phyloP scores from a whole-genome alignment of 2,888 invertebrate species.

The Drosophila formosana region DNA sequence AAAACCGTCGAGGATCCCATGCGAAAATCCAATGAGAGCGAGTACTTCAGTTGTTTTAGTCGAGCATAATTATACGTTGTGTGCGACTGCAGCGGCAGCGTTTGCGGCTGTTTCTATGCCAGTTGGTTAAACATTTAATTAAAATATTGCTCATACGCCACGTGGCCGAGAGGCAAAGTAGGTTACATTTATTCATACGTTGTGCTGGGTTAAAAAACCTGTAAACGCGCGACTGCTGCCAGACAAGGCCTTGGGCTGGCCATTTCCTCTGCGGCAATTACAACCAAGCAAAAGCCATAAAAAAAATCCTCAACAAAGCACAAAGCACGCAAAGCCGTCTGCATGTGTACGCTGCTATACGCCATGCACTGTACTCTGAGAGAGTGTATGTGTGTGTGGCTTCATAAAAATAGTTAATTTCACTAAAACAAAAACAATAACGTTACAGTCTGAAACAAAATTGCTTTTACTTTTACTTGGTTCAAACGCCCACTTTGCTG shows the following conservation, averaged over 20 bases:
- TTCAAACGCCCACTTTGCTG: slow-evolving; percentile 28
- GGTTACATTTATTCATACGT: slow-evolving; percentile 48
- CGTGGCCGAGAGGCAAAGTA: slow-evolving; percentile 51
- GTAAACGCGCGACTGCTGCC: slow-evolving; percentile 42
- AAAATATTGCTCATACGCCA: slow-evolving; percentile 59
- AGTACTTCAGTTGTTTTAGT: slow-evolving; percentile 8
- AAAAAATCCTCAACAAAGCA: slow-evolving; percentile 52
- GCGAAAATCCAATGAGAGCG: slow-evolving; percentile 3
- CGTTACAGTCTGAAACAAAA: slow-evolving; percentile 32
- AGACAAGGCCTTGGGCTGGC: slow-evolving; percentile 36
- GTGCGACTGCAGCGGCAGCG: background rate
- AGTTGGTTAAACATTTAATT: slow-evolving; percentile 59
- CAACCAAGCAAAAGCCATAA: slow-evolving; percentile 38
- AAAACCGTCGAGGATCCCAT: slow-evolving; percentile 7
- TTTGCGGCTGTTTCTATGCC: slow-evolving; percentile 3
- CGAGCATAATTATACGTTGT: slow-evolving; percentile 32
- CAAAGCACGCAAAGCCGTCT: slow-evolving; percentile 59
- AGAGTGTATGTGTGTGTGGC: slow-evolving; percentile 12
- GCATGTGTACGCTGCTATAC: slow-evolving; percentile 10
- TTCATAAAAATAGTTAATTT: slow-evolving; percentile 62
- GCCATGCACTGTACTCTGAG: slow-evolving; percentile 20
- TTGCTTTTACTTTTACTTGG: slow-evolving; percentile 57
- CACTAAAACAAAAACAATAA: slow-evolving; percentile 56
- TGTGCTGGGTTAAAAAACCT: slow-evolving; percentile 56
- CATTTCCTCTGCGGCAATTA: slow-evolving; percentile 45